Evolutionary conservation across 2,888 invertebrate genomes (phyloP).

Genomic region (Gordius sp.): DNA sequence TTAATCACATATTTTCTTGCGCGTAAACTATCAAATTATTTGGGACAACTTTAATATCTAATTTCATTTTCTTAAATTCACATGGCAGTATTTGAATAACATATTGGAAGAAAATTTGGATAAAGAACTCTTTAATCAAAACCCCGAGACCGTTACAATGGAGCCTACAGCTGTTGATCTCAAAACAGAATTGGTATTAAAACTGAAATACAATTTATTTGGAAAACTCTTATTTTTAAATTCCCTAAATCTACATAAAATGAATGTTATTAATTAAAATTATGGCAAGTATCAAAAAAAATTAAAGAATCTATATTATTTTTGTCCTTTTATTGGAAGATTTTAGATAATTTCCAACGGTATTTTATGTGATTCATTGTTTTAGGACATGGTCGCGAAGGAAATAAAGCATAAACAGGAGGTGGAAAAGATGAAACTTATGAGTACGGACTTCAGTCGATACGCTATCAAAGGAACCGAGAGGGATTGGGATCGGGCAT

Average conservation of each 20-base stretch:
- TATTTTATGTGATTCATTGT: too few relatives aligned
- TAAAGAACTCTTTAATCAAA: neutral
- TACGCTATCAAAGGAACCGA: constrained; percentile 6
- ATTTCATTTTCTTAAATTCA: neutral
- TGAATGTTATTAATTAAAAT: neutral
- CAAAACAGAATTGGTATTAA: constrained; percentile 13
- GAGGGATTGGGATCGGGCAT: neutral
- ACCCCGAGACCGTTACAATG: neutral
- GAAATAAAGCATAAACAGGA: constrained; percentile 1
- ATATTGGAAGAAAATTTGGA: neutral
- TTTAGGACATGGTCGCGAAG: neutral
- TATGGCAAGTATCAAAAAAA: neutral
- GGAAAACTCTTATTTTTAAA: too few relatives aligned
- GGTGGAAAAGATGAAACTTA: neutral
- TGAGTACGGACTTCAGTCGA: neutral
- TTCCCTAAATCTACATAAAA: too few relatives aligned
- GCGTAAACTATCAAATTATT: too few relatives aligned
- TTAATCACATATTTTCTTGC: too few relatives aligned
- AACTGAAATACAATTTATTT: constrained; percentile 6
- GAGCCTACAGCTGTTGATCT: neutral
- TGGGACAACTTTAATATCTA: too few relatives aligned
- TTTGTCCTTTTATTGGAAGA: neutral
- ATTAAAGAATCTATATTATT: neutral
- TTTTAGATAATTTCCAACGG: too few relatives aligned
- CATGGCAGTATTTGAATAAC: neutral